These are phyloP conservation scores for Emydoidea blandingii DNA, from an alignment of 2,797 vertebrate genomes.

Conservation along the genomic window DNA sequence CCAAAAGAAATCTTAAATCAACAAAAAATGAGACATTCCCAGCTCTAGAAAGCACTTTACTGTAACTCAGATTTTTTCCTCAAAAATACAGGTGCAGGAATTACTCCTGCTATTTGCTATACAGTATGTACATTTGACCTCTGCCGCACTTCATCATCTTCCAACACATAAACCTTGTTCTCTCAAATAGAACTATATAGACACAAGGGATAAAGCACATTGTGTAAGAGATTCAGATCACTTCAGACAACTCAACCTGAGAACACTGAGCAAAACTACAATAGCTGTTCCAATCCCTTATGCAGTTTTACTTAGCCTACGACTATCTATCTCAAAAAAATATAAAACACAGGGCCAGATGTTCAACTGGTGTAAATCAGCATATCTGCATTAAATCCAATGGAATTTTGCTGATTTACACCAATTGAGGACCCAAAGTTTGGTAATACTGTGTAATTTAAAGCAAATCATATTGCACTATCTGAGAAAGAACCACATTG, in stretches of 20 bases:
- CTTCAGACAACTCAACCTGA: slow-evolving; percentile 65
- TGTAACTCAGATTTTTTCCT: slow-evolving; percentile 29
- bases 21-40: slow-evolving; percentile 62
- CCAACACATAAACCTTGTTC: slow-evolving; percentile 68
- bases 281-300: slow-evolving; percentile 19
- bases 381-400: neutral
- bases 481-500: neutral
- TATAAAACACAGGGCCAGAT: neutral
- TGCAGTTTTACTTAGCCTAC: slow-evolving; percentile 18
- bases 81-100: slow-evolving; percentile 67
- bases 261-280: slow-evolving; percentile 60
- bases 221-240: slow-evolving; percentile 63
- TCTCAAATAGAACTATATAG: slow-evolving; percentile 64
- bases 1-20: slow-evolving; percentile 66
- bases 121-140: slow-evolving; percentile 60
- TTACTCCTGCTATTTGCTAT: slow-evolving; percentile 63
- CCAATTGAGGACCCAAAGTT: neutral
- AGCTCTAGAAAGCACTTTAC: slow-evolving; percentile 63
- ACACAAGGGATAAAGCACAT: slow-evolving; percentile 67
- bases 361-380: neutral
- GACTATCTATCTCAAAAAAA: neutral
- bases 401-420: slow-evolving; percentile 12
- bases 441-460: neutral
- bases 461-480: neutral
- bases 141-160: slow-evolving; percentile 16